Evolutionary conservation across 2,888 invertebrate species (phyloP).

Genomic region (Gastracanthus pulcherrimus): DNA sequence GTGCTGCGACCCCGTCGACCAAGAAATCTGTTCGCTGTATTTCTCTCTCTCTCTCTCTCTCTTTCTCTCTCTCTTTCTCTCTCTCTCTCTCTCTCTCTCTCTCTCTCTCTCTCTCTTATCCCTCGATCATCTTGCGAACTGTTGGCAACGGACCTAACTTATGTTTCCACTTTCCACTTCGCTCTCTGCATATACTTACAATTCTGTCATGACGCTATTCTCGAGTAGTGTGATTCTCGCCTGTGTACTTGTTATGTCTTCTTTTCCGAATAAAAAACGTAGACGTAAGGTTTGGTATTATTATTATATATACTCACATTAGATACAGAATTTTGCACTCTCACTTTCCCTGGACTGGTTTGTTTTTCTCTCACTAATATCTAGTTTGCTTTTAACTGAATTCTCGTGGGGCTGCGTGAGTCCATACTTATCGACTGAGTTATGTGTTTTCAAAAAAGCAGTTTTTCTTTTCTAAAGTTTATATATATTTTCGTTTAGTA

Average conservation of each 20-base stretch:
- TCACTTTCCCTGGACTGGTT: slow-evolving; percentile 25
- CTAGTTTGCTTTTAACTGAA: not conserved
- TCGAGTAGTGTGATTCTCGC: not conserved
- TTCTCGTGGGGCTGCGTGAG: not conserved
- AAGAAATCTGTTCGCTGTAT: not conserved
- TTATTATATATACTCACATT: not conserved
- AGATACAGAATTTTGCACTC: slow-evolving; percentile 18
- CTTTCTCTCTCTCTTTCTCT: not conserved
- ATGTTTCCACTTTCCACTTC: not conserved
- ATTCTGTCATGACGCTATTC: not conserved
- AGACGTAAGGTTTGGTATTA: slow-evolving; percentile 7
- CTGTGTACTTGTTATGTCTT: not conserved
- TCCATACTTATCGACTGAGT: slow-evolving; percentile 5
- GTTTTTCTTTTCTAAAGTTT: not conserved
- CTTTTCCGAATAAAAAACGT: not conserved
- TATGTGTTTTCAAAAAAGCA: not conserved
- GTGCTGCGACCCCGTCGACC: not conserved
- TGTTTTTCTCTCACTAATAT: slow-evolving; percentile 15
- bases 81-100: not conserved
- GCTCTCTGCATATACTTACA: not conserved
- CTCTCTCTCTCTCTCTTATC: not conserved
- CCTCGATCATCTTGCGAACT: not conserved
- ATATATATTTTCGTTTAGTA: no score
- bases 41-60: not conserved
- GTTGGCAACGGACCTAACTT: not conserved